These are phyloP conservation scores for Drosophila algonquin DNA, from an alignment of 2,888 invertebrate species.

Conservation along the genomic window DNA sequence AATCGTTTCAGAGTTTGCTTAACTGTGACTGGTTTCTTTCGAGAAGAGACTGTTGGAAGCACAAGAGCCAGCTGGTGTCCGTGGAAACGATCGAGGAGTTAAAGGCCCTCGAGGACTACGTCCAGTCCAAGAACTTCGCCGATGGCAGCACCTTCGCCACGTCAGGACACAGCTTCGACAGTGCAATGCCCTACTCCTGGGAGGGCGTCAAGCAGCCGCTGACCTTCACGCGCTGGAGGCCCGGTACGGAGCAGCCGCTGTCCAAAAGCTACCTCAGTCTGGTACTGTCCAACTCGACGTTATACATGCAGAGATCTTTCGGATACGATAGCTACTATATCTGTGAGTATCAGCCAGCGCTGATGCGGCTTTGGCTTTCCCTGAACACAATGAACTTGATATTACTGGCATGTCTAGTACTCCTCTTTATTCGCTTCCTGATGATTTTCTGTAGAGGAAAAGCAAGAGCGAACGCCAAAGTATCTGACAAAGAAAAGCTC, in stretches of 20 bases:
- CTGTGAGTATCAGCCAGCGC: conserved; percentile 35
- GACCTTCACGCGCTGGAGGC: conserved; percentile 43
- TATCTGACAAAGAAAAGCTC: background rate
- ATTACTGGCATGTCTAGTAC: background rate
- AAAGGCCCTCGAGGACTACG: conserved; percentile 20
- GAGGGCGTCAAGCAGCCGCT: background rate
- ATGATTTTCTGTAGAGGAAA: fast-evolving
- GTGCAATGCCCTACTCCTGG: conserved; percentile 36
- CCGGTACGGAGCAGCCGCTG: background rate
- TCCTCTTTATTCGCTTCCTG: background rate
- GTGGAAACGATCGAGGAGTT: conserved; percentile 31
- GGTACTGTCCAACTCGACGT: conserved; percentile 19
- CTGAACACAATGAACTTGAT: background rate
- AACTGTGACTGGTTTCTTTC: conserved; percentile 48
- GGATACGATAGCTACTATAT: conserved; percentile 51
- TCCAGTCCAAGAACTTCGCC: conserved; percentile 24
- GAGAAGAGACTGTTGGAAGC: conserved; percentile 20
- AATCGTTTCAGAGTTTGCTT: no score
- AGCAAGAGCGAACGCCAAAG: background rate
- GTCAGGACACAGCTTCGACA: conserved; percentile 45
- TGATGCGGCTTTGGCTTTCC: background rate
- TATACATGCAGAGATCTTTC: conserved; percentile 44
- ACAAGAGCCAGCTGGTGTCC: conserved; percentile 40
- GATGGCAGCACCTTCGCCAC: conserved; percentile 56
- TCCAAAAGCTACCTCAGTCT: conserved; percentile 35